Percentiles rank a stretch among this genome's conserved stretches.
Evolutionary conservation across 2,888 invertebrate genomes (phyloP).

Genomic region (Rotaria sp.): DNA sequence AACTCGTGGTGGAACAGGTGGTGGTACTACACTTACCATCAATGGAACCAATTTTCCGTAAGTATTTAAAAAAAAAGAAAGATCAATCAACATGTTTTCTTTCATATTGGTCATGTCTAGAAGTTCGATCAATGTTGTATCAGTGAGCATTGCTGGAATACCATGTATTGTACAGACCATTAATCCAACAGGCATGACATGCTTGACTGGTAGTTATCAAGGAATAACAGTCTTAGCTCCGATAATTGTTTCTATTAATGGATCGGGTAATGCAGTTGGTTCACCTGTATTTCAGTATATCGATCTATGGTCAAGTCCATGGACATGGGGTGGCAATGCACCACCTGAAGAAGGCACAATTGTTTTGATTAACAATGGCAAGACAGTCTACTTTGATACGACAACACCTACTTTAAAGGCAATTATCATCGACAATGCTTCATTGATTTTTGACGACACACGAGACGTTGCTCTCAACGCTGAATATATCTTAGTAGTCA

Average conservation of each 20-base stretch:
- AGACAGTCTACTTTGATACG: slow-evolving; percentile 48
- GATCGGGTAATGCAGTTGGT: not conserved
- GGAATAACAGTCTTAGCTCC: not conserved
- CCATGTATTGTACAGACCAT: not conserved
- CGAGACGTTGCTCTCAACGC: slow-evolving; percentile 39
- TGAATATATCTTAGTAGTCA: slow-evolving; percentile 41
- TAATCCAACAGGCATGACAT: not conserved
- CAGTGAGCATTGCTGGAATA: slow-evolving; percentile 25
- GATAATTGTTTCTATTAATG: not conserved
- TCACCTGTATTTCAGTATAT: slow-evolving; percentile 47
- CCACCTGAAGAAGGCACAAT: slow-evolving; percentile 48
- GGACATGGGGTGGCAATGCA: slow-evolving; percentile 47
- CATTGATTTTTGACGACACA: slow-evolving; percentile 41
- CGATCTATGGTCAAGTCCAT: slow-evolving; percentile 49
- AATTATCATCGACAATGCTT: slow-evolving; percentile 49
- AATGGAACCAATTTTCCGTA: slow-evolving; percentile 35
- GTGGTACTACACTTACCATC: slow-evolving; percentile 35
- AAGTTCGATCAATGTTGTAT: not conserved
- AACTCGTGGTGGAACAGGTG: slow-evolving; percentile 37
- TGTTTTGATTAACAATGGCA: slow-evolving; percentile 47
- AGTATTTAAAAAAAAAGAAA: not conserved
- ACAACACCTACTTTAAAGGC: slow-evolving; percentile 48
- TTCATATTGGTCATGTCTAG: not conserved
- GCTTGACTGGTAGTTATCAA: slow-evolving; percentile 24
- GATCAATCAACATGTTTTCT: no score